These are phyloP conservation scores for Latrodectus elegans DNA, from an alignment of 2,888 invertebrate species.

Conservation along the genomic window DNA sequence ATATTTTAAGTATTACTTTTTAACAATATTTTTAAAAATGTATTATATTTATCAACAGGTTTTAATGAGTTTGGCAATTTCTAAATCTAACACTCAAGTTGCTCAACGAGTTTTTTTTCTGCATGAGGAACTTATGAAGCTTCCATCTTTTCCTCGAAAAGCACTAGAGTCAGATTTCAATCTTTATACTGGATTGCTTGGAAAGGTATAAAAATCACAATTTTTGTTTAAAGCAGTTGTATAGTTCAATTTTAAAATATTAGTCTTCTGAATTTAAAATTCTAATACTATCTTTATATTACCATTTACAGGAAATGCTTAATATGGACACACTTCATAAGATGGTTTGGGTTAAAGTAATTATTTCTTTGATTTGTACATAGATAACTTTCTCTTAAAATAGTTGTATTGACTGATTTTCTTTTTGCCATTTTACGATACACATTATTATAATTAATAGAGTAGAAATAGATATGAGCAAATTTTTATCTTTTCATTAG, in stretches of 20 bases:
- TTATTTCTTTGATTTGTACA: constrained; percentile 29
- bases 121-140: constrained; percentile 98
- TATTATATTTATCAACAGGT: constrained; percentile 42
- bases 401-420: too few species aligned
- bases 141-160: constrained; percentile 98
- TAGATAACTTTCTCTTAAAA: too few species aligned
- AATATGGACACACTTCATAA: constrained; percentile 98
- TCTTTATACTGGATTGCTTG: constrained; percentile 90
- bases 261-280: too few species aligned
- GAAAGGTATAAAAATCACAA: constrained; percentile 79
- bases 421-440: too few species aligned
- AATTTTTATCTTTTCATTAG: too few species aligned
- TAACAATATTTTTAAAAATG: too few species aligned
- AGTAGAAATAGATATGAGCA: too few species aligned
- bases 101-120: constrained; percentile 98
- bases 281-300: neutral
- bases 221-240: neutral
- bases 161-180: constrained; percentile 97
- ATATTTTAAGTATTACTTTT: too few species aligned
- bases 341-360: constrained; percentile 95
- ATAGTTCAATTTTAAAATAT: neutral
- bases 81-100: constrained; percentile 80
- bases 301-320: constrained; percentile 82
- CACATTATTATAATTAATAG: too few species aligned
- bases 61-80: constrained; percentile 76